Evolutionary conservation across 2,797 vertebrate species (phyloP).

Genomic region (Bradypus variegatus): DNA sequence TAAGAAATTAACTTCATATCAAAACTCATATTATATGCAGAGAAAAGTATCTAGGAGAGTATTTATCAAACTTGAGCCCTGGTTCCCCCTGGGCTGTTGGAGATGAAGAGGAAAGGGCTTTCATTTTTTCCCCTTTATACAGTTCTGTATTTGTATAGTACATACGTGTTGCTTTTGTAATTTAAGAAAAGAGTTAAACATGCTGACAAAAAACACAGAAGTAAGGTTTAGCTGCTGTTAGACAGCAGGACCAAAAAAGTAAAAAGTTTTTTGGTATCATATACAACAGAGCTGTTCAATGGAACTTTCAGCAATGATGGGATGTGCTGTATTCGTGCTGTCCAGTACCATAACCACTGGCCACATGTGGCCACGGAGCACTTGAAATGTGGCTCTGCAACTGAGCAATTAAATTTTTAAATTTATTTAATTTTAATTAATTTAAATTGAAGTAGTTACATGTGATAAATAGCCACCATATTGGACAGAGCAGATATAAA

Average conservation of each 20-base stretch:
- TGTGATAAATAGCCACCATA: not conserved
- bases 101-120: not conserved
- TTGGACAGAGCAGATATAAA: conserved; percentile 14
- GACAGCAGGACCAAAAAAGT: not conserved
- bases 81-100: not conserved
- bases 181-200: not conserved
- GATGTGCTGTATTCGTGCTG: not conserved
- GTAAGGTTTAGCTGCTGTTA: not conserved
- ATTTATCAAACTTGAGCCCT: not conserved
- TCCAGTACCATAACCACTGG: not conserved
- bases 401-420: not conserved
- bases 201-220: not conserved
- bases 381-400: not conserved
- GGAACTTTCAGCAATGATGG: not conserved
- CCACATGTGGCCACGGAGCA: not conserved
- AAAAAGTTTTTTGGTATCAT: not conserved
- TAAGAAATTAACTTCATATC: not conserved
- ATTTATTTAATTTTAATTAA: conserved; percentile 38
- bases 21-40: not conserved
- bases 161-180: not conserved
- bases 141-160: not conserved
- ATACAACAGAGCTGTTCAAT: not conserved
- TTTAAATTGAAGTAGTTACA: conserved; percentile 30
- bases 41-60: not conserved
- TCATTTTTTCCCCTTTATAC: not conserved